A percentile compares a stretch with the other conserved stretches of the same genome.
Conservation (phyloP, 2,888 invertebrate genomes). For the Drosophila longiperda region DNA sequence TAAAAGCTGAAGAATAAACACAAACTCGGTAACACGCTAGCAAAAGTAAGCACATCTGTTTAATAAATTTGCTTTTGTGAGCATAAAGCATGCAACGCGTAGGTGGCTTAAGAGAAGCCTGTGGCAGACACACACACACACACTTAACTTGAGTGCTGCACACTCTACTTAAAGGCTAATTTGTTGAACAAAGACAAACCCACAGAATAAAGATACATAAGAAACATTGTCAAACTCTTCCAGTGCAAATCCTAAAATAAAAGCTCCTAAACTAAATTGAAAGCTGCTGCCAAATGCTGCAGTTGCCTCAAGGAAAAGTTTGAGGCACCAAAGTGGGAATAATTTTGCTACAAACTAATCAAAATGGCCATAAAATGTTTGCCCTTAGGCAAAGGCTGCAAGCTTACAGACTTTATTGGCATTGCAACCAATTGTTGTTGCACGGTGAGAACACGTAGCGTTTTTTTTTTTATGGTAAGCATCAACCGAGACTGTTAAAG, state of each 20-base stretch:
- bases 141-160: slow-evolving; percentile 13
- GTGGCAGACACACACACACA: slow-evolving; percentile 1
- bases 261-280: slow-evolving; percentile 17
- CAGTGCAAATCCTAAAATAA: neutral
- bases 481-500: slow-evolving; percentile 23
- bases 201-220: slow-evolving; percentile 15
- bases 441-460: slow-evolving; percentile 10
- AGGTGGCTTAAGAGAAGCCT: slow-evolving; percentile 19
- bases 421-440: slow-evolving; percentile 35
- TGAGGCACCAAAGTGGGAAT: slow-evolving; percentile 9
- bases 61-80: slow-evolving; percentile 16
- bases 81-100: slow-evolving; percentile 16
- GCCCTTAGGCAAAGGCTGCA: slow-evolving; percentile 43
- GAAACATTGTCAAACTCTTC: too few relatives aligned
- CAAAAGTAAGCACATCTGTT: neutral
- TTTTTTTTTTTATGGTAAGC: slow-evolving; percentile 20
- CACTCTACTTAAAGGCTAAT: slow-evolving; percentile 43
- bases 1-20: slow-evolving; percentile 8
- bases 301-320: slow-evolving; percentile 12
- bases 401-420: slow-evolving; percentile 50
- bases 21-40: neutral
- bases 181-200: slow-evolving; percentile 31
- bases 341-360: slow-evolving; percentile 48
- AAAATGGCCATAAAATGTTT: slow-evolving; percentile 46
- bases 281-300: slow-evolving; percentile 14